Conservation (phyloP, 30 jellyfish, hydroid and myxozoan genomes). For the Cassiopea andromeda region DNA sequence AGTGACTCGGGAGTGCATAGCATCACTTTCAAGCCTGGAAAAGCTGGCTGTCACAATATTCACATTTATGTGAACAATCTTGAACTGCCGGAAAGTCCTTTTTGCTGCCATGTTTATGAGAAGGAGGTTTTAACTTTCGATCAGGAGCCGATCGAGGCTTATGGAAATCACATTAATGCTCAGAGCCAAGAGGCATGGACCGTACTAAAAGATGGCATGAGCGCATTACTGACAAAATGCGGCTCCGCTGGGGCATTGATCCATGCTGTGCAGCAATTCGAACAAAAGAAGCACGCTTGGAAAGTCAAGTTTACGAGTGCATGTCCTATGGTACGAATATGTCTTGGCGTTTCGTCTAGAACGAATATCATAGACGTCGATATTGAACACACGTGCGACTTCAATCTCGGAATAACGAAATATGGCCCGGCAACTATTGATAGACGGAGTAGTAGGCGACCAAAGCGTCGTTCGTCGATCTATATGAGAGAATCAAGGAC, state of each 20-base stretch:
- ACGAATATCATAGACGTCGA: constrained; percentile 72
- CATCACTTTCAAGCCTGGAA: constrained; percentile 47
- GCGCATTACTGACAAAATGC: constrained; percentile 63
- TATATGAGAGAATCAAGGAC: constrained; percentile 73
- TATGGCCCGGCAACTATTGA: constrained; percentile 64
- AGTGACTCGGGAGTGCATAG: constrained; percentile 42
- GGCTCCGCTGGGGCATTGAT: constrained; percentile 79
- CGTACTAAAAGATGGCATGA: constrained; percentile 56
- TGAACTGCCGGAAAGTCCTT: constrained; percentile 75
- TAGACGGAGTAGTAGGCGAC: constrained; percentile 49
- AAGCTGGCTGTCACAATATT: constrained; percentile 67
- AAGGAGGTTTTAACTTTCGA: constrained; percentile 69
- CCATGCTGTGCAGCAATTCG: constrained; percentile 71
- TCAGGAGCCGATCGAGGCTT: constrained; percentile 64
- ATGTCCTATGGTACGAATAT: constrained; percentile 73
- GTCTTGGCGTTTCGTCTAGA: constrained; percentile 74
- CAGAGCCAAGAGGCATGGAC: constrained; percentile 73
- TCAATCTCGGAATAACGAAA: constrained; percentile 68
- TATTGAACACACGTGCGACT: constrained; percentile 70
- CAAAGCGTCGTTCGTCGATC: constrained; percentile 68
- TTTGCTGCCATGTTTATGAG: constrained; percentile 72
- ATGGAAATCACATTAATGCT: constrained; percentile 65
- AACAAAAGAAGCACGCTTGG: constrained; percentile 71
- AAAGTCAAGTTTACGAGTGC: constrained; percentile 71
- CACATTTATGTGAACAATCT: constrained; percentile 62